These are phyloP conservation scores for Drosophila anomalata DNA, from an alignment of 2,888 invertebrate genomes.

Conservation along the genomic window DNA sequence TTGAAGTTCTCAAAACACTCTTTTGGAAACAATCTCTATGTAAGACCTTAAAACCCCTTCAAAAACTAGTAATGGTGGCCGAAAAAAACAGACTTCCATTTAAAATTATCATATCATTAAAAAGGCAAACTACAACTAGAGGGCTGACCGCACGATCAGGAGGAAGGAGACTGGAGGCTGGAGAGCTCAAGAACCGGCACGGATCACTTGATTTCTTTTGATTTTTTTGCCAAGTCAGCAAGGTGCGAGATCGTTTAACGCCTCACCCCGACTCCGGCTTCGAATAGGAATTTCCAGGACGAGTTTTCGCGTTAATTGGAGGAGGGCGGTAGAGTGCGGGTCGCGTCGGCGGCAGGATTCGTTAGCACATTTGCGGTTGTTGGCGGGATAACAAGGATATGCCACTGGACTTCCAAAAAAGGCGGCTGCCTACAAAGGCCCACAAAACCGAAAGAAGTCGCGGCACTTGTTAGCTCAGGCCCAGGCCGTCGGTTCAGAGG, in stretches of 20 bases:
- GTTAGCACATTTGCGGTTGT: constrained; percentile 78
- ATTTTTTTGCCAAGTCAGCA: constrained; percentile 66
- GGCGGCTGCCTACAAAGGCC: constrained; percentile 64
- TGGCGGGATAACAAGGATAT: constrained; percentile 63
- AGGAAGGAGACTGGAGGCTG: too few species aligned
- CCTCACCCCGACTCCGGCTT: constrained; percentile 24
- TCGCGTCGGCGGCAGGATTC: constrained; percentile 53
- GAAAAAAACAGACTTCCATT: background rate
- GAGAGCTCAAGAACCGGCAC: constrained; percentile 11
- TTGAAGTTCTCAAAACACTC: too few species aligned
- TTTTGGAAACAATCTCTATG: background rate
- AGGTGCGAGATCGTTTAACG: constrained; percentile 76
- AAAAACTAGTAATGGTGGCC: background rate
- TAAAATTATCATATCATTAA: constrained; percentile 4
- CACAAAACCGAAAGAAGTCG: constrained; percentile 15
- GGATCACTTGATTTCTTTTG: constrained; percentile 34
- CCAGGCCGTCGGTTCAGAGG: background rate
- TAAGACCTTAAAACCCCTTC: too few species aligned
- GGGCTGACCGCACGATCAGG: background rate
- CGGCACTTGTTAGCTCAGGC: constrained; percentile 56
- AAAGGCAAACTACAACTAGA: background rate
- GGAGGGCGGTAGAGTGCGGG: constrained; percentile 50
- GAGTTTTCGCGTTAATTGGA: constrained; percentile 71
- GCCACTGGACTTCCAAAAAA: constrained; percentile 22
- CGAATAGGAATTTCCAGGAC: constrained; percentile 2